Base-by-base conservation (phyloP, 2,797 vertebrate species). In the Acridotheres tristis region DNA sequence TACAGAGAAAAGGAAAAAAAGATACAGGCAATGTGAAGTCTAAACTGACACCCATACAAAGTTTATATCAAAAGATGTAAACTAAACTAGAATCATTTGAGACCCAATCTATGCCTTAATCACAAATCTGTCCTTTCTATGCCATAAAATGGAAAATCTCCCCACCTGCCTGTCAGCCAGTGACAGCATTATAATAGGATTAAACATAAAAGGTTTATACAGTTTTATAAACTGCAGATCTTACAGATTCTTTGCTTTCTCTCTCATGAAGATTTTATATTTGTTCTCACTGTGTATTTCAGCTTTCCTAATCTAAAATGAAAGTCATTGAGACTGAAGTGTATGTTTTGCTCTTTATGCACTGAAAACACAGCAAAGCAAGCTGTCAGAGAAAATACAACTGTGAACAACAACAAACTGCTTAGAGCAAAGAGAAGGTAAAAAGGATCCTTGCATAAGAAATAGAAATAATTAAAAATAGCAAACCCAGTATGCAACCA, bases 191-290 rank as follows among this genome's bases (percentile, higher is more conserved):
- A 36, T 83, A 92, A 93, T 78, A 92, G 57, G 92, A 96, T 96
- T 92, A 81, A 83, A 95, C 89, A 95, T 94, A 79, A 95, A 96
- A 94, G 82, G 59, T 84, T 96, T 89, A 93, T 58, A 91, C 75
- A 75, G 68, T 40, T 90, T 95, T 95, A 83, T 92, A 88, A 95
- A 94, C 85, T 83, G 73, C 62, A 88, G 78, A 94, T 95, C 76
- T 93, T 88, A 94, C 23, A 92, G 82, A 83, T 83, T 84, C 66
- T 88, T 85, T 72, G 53, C 88, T 91, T 89, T 72, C 58, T 86
- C 16, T 81, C 85, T 96, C 92, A 96, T 91, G 66, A 96, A 97
- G 93, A 91, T 93, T 96, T 92, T 92, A 89, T 87, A 94, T 94
- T 95, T 95, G 87, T 93, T 92, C 87, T 92, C 51, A 72, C 87